These are phyloP conservation scores for Macaca nemestrina DNA, from an alignment of 2,113 vertebrate species.

Conservation along the genomic window DNA sequence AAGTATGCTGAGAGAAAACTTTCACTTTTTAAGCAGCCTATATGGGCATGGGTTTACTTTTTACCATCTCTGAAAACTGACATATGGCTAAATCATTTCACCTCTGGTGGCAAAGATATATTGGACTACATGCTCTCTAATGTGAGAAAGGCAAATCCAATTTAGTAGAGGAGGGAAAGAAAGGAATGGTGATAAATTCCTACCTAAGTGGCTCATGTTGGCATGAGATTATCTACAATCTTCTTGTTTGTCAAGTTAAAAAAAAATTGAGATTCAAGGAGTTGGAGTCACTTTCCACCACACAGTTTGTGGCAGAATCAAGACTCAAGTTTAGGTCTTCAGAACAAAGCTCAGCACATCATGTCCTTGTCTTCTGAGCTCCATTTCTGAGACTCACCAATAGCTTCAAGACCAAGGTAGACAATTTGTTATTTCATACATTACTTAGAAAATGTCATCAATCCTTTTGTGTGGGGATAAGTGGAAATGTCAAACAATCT, in stretches of 20 bases:
- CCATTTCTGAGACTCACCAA: not conserved
- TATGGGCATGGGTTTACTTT: slow-evolving; percentile 27
- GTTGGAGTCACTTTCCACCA: not conserved
- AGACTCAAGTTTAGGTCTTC: not conserved
- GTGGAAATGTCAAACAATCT: not conserved
- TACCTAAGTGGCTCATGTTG: not conserved
- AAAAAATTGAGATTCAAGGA: not conserved
- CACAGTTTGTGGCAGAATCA: not conserved
- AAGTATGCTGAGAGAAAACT: slow-evolving; percentile 10
- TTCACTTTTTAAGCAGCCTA: not conserved
- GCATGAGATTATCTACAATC: slow-evolving; percentile 12
- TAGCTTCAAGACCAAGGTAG: not conserved
- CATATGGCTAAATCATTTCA: slow-evolving; percentile 43
- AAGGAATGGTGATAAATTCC: slow-evolving; percentile 43
- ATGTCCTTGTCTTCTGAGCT: not conserved
- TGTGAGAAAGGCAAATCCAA: slow-evolving; percentile 42
- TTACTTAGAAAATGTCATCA: not conserved
- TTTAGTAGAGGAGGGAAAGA: not conserved
- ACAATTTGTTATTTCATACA: not conserved
- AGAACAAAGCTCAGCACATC: not conserved
- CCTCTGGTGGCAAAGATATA: slow-evolving; percentile 19
- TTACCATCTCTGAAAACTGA: slow-evolving; percentile 51
- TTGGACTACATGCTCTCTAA: not conserved
- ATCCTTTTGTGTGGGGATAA: not conserved
- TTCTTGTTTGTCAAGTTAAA: slow-evolving; percentile 8